phyloP scores from a whole-genome alignment of 1,140 invertebrate species.

The Leguminivora glycinivorella region DNA sequence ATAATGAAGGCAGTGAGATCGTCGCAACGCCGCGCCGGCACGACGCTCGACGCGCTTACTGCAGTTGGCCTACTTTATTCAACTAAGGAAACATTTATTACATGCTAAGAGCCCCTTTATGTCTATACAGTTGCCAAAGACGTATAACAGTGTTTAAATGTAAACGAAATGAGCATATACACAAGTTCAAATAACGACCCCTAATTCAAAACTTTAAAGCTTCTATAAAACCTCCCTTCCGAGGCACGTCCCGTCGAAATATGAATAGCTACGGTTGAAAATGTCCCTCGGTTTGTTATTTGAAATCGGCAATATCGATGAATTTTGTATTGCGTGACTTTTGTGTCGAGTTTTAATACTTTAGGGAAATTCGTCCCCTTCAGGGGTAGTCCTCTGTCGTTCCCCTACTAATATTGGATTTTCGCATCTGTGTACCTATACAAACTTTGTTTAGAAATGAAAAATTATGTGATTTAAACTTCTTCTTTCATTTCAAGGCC shows the following conservation, averaged over 20 bases:
- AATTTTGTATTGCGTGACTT: conserved; percentile 71
- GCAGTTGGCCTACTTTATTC: conserved; percentile 63
- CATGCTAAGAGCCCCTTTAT: conserved; percentile 69
- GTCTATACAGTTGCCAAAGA: conserved; percentile 65
- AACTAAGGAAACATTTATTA: conserved; percentile 71
- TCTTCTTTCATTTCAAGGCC: conserved; percentile 32
- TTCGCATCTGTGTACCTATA: conserved; percentile 69
- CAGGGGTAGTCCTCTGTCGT: conserved; percentile 50
- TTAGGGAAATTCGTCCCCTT: conserved; percentile 67
- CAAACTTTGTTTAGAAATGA: conserved; percentile 64
- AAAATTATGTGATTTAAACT: conserved; percentile 53
- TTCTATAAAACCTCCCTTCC: conserved; percentile 21
- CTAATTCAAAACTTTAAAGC: conserved; percentile 29
- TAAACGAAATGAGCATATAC: conserved; percentile 40
- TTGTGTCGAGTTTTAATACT: conserved; percentile 58
- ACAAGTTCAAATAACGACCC: conserved; percentile 22
- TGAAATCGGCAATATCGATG: conserved; percentile 65
- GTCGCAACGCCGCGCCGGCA: conserved; percentile 32
- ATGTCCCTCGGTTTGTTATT: conserved; percentile 40
- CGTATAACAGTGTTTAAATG: conserved; percentile 55
- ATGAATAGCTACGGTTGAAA: conserved; percentile 24
- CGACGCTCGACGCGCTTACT: conserved; percentile 41
- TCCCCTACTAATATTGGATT: conserved; percentile 69
- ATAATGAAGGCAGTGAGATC: conserved; percentile 62
- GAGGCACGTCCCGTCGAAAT: conserved; percentile 22